Conservation (phyloP, 2,797 vertebrate species). For the Centroberyx gerrardi region DNA sequence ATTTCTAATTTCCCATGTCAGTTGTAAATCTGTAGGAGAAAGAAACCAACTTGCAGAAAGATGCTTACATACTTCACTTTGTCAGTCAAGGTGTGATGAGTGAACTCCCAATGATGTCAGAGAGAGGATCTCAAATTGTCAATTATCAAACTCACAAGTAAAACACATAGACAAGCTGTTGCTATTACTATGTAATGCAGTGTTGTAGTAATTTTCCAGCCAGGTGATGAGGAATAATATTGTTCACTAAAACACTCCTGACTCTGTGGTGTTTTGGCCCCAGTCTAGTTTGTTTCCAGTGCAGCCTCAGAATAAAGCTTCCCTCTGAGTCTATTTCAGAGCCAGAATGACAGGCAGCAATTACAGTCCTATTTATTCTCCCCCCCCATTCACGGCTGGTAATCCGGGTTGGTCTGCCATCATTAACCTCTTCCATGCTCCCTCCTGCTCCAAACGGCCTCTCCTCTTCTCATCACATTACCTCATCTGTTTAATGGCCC, state of each 20-base stretch:
- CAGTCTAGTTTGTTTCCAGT: slow-evolving; percentile 36
- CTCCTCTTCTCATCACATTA: slow-evolving; percentile 9
- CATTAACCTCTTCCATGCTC: slow-evolving; percentile 50
- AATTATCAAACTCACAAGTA: slow-evolving; percentile 3
- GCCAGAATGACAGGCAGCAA: slow-evolving; percentile 62
- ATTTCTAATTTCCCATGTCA: slow-evolving; percentile 5
- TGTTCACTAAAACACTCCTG: not conserved
- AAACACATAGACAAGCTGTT: slow-evolving; percentile 4
- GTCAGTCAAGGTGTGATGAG: not conserved
- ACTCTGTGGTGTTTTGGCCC: not conserved
- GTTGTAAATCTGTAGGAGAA: not conserved
- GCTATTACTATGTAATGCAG: not conserved
- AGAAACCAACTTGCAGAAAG: not conserved
- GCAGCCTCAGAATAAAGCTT: slow-evolving; percentile 34
- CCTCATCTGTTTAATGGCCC: not conserved
- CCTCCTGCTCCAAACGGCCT: slow-evolving; percentile 11
- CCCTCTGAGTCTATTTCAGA: slow-evolving; percentile 65
- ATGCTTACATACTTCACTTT: too few species aligned
- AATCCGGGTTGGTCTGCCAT: slow-evolving; percentile 65
- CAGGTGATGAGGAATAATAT: not conserved
- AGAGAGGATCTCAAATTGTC: not conserved
- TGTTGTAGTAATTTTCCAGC: not conserved
- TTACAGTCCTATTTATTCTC: slow-evolving; percentile 69
- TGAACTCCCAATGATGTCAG: slow-evolving; percentile 23
- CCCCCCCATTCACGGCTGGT: slow-evolving; percentile 64